Percentiles rank a stretch among this genome's conserved stretches.
These are phyloP conservation scores for Globodera rostochiensis DNA, from an alignment of 1,140 invertebrate genomes.

Conservation along the genomic window DNA sequence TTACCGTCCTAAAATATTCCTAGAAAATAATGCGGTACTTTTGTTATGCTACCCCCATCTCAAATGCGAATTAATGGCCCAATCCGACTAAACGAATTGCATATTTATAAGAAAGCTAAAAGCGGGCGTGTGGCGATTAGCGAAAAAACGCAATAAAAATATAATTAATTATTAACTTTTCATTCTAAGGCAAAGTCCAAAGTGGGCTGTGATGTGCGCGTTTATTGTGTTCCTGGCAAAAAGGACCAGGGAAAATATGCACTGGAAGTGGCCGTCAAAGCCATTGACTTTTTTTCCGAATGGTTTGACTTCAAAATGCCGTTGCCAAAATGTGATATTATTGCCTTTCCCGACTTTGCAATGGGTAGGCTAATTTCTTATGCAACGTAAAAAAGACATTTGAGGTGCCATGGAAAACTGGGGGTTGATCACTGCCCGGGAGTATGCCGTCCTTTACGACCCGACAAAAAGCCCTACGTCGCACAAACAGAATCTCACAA, in stretches of 20 bases:
- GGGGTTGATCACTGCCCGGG: slow-evolving; percentile 87
- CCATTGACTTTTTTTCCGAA: slow-evolving; percentile 82
- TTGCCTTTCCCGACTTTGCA: slow-evolving; percentile 61
- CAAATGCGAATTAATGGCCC: too few species aligned
- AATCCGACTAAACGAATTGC: too few species aligned
- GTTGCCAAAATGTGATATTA: slow-evolving; percentile 67
- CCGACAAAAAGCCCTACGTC: slow-evolving; percentile 71
- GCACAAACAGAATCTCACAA: slow-evolving; percentile 74
- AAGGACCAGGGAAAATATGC: slow-evolving; percentile 80
- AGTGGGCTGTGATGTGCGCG: slow-evolving; percentile 69
- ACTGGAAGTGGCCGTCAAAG: slow-evolving; percentile 75
- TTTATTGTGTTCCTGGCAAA: slow-evolving; percentile 80
- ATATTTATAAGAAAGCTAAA: too few species aligned
- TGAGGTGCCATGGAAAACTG: slow-evolving; percentile 75
- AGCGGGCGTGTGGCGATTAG: background rate
- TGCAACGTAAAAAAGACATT: slow-evolving; percentile 9
- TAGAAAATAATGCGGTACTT: too few species aligned
- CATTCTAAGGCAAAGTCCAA: slow-evolving; percentile 47
- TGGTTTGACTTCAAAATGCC: slow-evolving; percentile 84
- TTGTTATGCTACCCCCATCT: too few species aligned
- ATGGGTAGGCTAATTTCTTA: slow-evolving; percentile 51
- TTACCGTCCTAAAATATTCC: too few species aligned
- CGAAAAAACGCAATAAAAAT: background rate
- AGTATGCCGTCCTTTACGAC: slow-evolving; percentile 78
- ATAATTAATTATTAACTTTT: too few species aligned